Percentiles rank a stretch among this genome's conserved stretches.
phyloP scores from a whole-genome alignment of 1,140 invertebrate genomes.

The Trichonephila clavata region DNA sequence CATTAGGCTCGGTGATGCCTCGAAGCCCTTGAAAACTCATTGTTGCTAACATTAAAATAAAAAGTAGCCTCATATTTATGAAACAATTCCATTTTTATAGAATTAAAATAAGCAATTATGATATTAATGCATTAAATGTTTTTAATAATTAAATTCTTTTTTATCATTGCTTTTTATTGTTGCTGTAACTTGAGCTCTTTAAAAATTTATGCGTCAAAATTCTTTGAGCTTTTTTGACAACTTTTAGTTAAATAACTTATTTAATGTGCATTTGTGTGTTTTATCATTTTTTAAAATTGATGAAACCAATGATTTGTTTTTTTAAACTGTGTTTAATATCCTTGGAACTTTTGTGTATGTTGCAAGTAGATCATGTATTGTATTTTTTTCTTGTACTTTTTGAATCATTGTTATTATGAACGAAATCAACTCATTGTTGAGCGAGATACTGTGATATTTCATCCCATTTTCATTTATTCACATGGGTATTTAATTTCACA shows the following conservation, averaged over 20 bases:
- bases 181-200: too few species aligned
- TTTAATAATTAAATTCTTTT: too few species aligned
- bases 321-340: not conserved
- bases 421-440: not conserved
- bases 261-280: too few species aligned
- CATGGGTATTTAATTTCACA: not conserved
- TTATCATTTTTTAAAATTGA: not conserved
- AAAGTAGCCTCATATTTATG: too few species aligned
- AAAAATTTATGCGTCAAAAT: too few species aligned
- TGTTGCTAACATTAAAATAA: too few species aligned
- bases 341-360: not conserved
- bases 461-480: not conserved
- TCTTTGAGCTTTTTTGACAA: too few species aligned
- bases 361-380: not conserved
- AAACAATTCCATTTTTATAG: too few species aligned
- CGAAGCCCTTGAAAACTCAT: not conserved
- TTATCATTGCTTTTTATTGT: too few species aligned
- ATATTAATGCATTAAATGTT: too few species aligned
- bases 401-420: not conserved
- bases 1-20: not conserved
- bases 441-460: constrained; percentile 8
- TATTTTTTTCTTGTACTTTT: not conserved
- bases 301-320: not conserved
- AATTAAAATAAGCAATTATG: too few species aligned
- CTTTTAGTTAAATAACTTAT: too few species aligned